Base-by-base conservation (phyloP, 2,797 vertebrate species). In the Chrosomus eos region DNA sequence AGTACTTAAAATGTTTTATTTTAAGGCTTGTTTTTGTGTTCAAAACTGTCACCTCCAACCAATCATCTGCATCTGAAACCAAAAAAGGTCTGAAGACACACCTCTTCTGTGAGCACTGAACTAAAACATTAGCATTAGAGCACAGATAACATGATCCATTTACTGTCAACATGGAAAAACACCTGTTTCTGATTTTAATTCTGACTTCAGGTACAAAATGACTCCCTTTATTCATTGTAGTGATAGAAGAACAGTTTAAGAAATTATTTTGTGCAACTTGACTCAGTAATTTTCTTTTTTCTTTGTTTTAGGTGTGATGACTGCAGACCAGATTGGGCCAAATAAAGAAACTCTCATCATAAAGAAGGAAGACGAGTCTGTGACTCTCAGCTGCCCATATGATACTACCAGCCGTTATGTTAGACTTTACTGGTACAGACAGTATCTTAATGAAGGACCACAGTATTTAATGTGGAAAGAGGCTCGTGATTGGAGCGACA, bases 321-420 rank as follows among this genome's bases (percentile, higher is more conserved):
- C 36, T 7, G 31, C 64, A 67, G 19, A 67, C 8, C 16, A 67
- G 31, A 45, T 45, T 45, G 43, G 43, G 43, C 11, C 43, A 45
- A 45, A 45, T 45, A 45, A 45, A 45, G 43, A 45, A 45, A 13
- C 40, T 43, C 40, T 36, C 5, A 14, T 36, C 5, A 14, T 14
- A 11, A 75, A 53, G 28, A 31, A 36, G 21, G 87, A 87, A 62
- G 81, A 70, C 80, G 60, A 88, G 55, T 53, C 81, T 82, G 85
- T 89, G 14, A 85, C 72, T 19, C 80, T 90, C 82, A 87, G 9
- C 26, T 90, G 89, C 33, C 16, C 38, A 0, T 89, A 87, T 70
- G 2, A 87, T 4, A 81, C 81, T 11, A 8, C 11, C 19, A 36
- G 9, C 0, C 6, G 3, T 1, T 0, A 3, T 9, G 0, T 14